These are phyloP conservation scores for Grammomys surdaster DNA, from an alignment of 2,113 vertebrate species.

Conservation along the genomic window DNA sequence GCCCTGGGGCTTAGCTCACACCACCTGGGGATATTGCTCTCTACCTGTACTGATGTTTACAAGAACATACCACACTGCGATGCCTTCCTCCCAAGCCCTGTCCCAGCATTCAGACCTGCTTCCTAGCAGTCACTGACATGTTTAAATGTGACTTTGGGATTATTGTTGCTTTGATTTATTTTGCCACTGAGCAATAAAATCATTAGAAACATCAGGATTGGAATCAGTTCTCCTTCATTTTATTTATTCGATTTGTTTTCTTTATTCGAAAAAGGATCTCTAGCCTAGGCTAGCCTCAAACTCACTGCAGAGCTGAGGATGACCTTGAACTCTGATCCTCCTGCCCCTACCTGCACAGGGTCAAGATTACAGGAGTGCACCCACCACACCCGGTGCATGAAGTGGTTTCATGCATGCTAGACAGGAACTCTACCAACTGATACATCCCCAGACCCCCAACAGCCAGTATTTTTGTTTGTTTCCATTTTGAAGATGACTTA, in stretches of 20 bases:
- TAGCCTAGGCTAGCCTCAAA: neutral
- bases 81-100: slow-evolving; percentile 76
- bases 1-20: neutral
- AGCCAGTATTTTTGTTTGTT: neutral
- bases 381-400: neutral
- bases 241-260: neutral
- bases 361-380: neutral
- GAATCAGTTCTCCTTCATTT: neutral
- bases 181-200: slow-evolving; percentile 89
- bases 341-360: neutral
- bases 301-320: neutral
- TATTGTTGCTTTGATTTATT: slow-evolving; percentile 84
- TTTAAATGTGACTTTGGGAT: slow-evolving; percentile 84
- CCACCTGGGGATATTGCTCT: slow-evolving; percentile 61
- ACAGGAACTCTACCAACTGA: no score
- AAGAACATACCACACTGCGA: slow-evolving; percentile 86
- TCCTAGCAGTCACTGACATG: slow-evolving; percentile 72
- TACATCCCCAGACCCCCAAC: neutral
- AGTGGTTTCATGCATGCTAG: neutral
- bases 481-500: slow-evolving; percentile 71
- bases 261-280: neutral
- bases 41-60: slow-evolving; percentile 85
- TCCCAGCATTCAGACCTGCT: slow-evolving; percentile 77
- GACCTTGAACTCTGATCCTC: neutral
- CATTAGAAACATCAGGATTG: slow-evolving; percentile 81